Conservation (phyloP, 2,113 vertebrate species). For the Hemicordylus capensis region DNA sequence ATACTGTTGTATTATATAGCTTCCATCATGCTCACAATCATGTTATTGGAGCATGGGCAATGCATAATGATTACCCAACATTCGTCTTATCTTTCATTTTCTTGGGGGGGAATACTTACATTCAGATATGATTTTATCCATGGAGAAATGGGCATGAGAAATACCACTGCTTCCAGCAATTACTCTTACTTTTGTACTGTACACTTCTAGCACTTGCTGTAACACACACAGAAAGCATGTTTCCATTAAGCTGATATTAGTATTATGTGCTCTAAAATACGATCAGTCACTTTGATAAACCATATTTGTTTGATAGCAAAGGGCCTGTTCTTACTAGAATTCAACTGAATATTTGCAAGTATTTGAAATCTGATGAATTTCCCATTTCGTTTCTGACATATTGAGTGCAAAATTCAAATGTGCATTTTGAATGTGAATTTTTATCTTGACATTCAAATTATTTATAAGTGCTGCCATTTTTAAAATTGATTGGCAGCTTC, state of each 20-base stretch:
- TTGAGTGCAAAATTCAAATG: neutral
- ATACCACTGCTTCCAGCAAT: neutral
- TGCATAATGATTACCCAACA: slow-evolving; percentile 20
- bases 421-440: too few species aligned
- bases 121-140: slow-evolving; percentile 29
- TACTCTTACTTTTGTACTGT: neutral
- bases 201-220: neutral
- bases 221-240: neutral
- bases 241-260: neutral
- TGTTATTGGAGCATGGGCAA: neutral
- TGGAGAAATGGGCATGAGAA: slow-evolving; percentile 19
- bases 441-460: too few species aligned
- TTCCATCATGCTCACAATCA: slow-evolving; percentile 22
- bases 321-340: neutral
- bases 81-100: slow-evolving; percentile 1
- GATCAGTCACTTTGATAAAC: neutral
- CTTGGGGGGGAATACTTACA: neutral
- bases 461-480: neutral
- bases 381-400: neutral
- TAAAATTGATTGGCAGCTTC: neutral
- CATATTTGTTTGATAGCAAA: neutral
- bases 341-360: neutral
- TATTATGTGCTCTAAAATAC: neutral
- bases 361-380: neutral
- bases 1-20: neutral